Evolutionary conservation across 2,797 vertebrate species (phyloP).

Genomic region (Sebastes hubbsi): DNA sequence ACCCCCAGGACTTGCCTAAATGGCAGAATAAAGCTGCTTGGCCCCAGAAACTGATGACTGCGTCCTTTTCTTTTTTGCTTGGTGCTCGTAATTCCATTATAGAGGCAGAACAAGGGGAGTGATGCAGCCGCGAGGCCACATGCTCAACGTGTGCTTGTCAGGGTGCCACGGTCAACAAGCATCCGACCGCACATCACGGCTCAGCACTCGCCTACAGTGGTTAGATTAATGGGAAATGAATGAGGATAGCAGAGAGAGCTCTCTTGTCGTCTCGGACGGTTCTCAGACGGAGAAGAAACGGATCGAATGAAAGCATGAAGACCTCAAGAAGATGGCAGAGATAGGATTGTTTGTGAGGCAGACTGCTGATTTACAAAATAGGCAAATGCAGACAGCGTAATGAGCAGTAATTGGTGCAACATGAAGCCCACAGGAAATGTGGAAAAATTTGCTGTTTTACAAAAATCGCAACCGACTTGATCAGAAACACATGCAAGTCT

Average conservation of each 20-base stretch:
- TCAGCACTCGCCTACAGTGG: constrained; percentile 32
- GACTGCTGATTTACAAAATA: constrained; percentile 30
- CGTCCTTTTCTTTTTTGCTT: constrained; percentile 52
- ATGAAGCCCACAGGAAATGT: constrained; percentile 54
- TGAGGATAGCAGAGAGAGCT: neutral
- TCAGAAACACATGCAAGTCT: constrained; percentile 59
- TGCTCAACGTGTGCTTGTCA: constrained; percentile 63
- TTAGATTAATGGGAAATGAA: constrained; percentile 23
- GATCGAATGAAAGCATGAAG: neutral
- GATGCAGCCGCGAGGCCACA: constrained; percentile 56
- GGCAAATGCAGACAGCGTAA: constrained; percentile 42
- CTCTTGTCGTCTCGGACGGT: neutral
- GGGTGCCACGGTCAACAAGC: constrained; percentile 69
- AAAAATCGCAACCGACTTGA: constrained; percentile 50
- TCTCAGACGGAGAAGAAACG: constrained; percentile 1
- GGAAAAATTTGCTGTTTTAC: constrained; percentile 57
- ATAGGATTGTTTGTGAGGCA: constrained; percentile 21
- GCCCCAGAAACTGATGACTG: constrained; percentile 73
- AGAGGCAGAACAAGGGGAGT: constrained; percentile 63
- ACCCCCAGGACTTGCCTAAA: constrained; percentile 61
- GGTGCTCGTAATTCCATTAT: constrained; percentile 71
- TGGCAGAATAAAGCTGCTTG: constrained; percentile 69
- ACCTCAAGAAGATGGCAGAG: constrained; percentile 7
- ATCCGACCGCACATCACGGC: constrained; percentile 33
- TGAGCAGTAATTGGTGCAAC: constrained; percentile 54